Base-by-base conservation (phyloP, 2,888 invertebrate species). In the Aleiodes leptofemur region DNA sequence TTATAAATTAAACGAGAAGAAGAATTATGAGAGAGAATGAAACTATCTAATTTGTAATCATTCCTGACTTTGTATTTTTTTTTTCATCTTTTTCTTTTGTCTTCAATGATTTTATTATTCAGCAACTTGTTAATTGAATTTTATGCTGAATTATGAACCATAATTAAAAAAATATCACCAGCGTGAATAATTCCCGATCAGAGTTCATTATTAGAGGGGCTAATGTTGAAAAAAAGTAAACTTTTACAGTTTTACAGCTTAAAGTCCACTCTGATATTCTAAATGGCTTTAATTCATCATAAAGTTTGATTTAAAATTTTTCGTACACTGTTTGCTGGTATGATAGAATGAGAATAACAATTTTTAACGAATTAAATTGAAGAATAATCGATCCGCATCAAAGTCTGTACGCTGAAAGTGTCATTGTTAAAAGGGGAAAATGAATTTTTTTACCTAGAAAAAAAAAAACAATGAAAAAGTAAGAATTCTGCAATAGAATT, bases 321-420 rank as follows among this genome's bases (percentile, higher is more conserved):
- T 64, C 16, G 14, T 61, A 34, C 6, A 38, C 34, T 29, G 59
- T 38, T n/a, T 61, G 14, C 61, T 61, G 38, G 61, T 38, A 61
- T 61, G n/a, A 14, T 61, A 61, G 8, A 38, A 38, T 38, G 38
- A 38, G 8, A 38, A 43, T 14, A 43, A 48, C 43, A 38, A 61
- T n/a, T 43, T 64, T 64, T 64, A 16, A 48, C 43, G 34, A 64
- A 64, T 64, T 13, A 48, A 64, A 48, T 43, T 43, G 29, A 64
- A 43, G 64, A 64, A 43, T 64, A 48, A 64, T 64, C 64, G 64
- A 64, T 64, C 64, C 48, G 64, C 64, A 64, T 64, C 64, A 64
- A 48, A 43, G 64, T 64, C 64, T 64, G 64, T 64, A 64, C 64
- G 16, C 43, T 64, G 43, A 64, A 23, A 43, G 43, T 43, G 43